Evolutionary conservation across 2,797 vertebrate species (phyloP).

Genomic region (Sciaenops ocellatus): DNA sequence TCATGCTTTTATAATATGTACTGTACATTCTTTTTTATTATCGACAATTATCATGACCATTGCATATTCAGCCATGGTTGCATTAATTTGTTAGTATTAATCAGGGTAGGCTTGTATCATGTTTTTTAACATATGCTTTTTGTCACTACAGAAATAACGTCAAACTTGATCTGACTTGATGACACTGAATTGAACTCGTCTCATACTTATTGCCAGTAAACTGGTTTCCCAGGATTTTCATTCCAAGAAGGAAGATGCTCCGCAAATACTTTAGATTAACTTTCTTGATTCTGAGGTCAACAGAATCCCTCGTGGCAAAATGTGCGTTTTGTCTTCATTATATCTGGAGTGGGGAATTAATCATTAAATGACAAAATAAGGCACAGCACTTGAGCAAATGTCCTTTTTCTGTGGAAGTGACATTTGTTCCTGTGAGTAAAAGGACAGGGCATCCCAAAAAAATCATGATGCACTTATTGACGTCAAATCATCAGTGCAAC

Average conservation of each 20-base stretch:
- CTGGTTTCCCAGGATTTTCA: constrained; percentile 46
- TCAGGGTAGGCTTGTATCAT: neutral
- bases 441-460: constrained; percentile 12
- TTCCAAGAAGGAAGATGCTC: constrained; percentile 1
- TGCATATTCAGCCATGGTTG: too few relatives aligned
- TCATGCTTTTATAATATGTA: neutral
- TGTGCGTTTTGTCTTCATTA: constrained; percentile 32
- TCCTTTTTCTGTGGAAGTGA: constrained; percentile 18
- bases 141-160: neutral
- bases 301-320: constrained; percentile 42
- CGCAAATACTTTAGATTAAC: constrained; percentile 3
- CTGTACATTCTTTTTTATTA: neutral
- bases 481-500: constrained; percentile 24
- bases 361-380: constrained; percentile 10
- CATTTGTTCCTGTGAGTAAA: constrained; percentile 44
- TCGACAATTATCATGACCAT: neutral
- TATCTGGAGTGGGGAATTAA: constrained; percentile 31
- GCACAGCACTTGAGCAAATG: constrained; percentile 1
- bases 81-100: neutral
- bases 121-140: neutral
- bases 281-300: constrained; percentile 31
- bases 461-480: neutral
- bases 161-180: neutral
- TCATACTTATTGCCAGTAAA: constrained; percentile 28
- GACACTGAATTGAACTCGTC: constrained; percentile 22